Base-by-base conservation (phyloP, 1,140 invertebrate species). In the Cylas formicarius region DNA sequence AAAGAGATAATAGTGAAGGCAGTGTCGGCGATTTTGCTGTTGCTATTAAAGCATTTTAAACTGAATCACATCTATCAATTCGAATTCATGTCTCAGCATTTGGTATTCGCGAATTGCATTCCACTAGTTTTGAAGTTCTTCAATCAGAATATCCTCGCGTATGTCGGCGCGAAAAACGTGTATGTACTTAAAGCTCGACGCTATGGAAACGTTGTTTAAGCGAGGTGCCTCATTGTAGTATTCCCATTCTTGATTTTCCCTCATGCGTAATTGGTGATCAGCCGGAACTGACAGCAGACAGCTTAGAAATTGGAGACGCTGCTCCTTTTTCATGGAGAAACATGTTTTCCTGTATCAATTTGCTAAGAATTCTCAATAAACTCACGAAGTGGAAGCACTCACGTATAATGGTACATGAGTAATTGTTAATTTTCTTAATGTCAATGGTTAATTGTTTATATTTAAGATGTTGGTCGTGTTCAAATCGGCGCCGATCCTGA, bases 361-460 rank as follows among this genome's bases (percentile, higher is more conserved):
- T 99, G 21, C 69, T 99, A 23, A 75, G 96, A 57, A 91, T 99
- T 58, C 76, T 99, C 16, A 99, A 99, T 67, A 99, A 99, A 73
- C 71, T 99, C 26, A 98, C 93, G 21, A 99, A 99, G 68, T 97
- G 94, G 91, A 99, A 98, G 68, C 94, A 98, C 68, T 96, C 94
- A 17, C 78, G 97, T 52, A 97, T 98, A 19, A 99, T 99, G 94
- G 82, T 84, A 67, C 62, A 42, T 33, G 16, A 42, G 10, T n/a
- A 18, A 3, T 18, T 36, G 18, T 1, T n/a, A 36, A 36, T 18
- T 9, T 10, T 2, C 32, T 10, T 23, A 37, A 2, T 10, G 3
- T n/a, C 31, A 19, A 14, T 33, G 18, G n/a, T 34, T 48, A 16
- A 19, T 27, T 19, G 13, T 31, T 11, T 31, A 11, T 44, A 47